phyloP scores from a whole-genome alignment of 2,888 invertebrate genomes.

The Latrodectus elegans region DNA sequence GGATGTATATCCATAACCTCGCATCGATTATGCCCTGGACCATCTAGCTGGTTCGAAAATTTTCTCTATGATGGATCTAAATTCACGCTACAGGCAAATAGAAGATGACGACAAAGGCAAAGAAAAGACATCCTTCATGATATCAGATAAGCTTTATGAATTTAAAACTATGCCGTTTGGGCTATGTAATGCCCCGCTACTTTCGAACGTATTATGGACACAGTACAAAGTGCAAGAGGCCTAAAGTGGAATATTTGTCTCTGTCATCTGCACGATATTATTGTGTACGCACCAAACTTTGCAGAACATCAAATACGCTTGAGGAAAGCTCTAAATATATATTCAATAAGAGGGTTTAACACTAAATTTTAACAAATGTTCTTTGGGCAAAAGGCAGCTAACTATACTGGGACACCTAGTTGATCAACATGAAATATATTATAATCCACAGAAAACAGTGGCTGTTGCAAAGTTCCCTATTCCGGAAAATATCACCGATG shows the following conservation, averaged over 20 bases:
- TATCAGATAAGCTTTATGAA: conserved; percentile 69
- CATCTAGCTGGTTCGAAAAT: neutral
- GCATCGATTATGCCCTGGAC: neutral
- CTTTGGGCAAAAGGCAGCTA: too few relatives aligned
- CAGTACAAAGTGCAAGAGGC: neutral
- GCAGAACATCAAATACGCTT: neutral
- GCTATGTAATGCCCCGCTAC: conserved; percentile 66
- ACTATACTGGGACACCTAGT: too few relatives aligned
- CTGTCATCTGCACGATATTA: neutral
- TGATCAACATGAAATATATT: too few relatives aligned
- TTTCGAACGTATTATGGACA: neutral
- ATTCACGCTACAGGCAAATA: conserved; percentile 65
- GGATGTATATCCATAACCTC: neutral
- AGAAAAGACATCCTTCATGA: too few relatives aligned
- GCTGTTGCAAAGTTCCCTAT: too few relatives aligned
- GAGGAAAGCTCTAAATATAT: neutral
- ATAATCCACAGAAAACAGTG: too few relatives aligned
- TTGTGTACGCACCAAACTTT: neutral
- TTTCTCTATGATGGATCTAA: neutral
- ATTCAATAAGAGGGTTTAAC: neutral
- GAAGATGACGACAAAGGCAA: conserved; percentile 67
- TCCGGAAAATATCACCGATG: too few relatives aligned
- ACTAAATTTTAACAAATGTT: too few relatives aligned
- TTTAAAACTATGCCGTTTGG: conserved; percentile 72
- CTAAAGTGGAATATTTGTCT: neutral